Base-by-base conservation (phyloP, 2,888 invertebrate species). In the Rhorus exstirpatorius region DNA sequence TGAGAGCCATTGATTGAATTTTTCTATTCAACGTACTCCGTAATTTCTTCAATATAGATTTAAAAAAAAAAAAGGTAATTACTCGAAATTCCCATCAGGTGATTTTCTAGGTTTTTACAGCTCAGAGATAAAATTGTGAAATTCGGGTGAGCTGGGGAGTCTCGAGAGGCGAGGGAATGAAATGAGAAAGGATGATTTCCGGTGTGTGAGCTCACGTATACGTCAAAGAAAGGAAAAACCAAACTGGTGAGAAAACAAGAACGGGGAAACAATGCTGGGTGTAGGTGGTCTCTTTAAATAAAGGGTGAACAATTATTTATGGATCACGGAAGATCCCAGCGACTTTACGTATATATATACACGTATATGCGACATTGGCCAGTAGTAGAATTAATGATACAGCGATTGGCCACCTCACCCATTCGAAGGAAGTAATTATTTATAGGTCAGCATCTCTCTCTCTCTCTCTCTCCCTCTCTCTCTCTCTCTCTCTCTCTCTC, bases 221-320 rank as follows among this genome's bases (percentile, higher is more conserved):
- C 46, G 63, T 72, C 14, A 24, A 49, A 55, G 38, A 41, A 35
- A 35, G 65, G 49, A 21, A 65, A 75, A 51, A 51, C 46, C 60
- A 70, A 79, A 70, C 44, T 63, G 67, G 53, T 60, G 76, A 46
- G 70, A 81, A 80, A 80, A 81, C 71, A 63, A 76, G 77, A 65
- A 83, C 81, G 76, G 49, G 61, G 68, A 74, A 84, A 86, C 84
- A 86, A 86, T 86, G 75, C 65, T 35, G 72, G 68, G 68, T 75
- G 86, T 86, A 79, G 84, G 82, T 81, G 79, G 83, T 68, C 68
- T 76, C 68, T 79, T 60, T 84, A 83, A 86, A 85, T 86, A 84
- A 75, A 70, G 71, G 68, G 68, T 76, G 78, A 70, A 76, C 61
- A 55, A 78, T 85, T 83, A 71, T 78, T 85, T 83, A 85, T 85